phyloP scores from a whole-genome alignment of 2,888 invertebrate species.

The Neocrepidodera transversa region DNA sequence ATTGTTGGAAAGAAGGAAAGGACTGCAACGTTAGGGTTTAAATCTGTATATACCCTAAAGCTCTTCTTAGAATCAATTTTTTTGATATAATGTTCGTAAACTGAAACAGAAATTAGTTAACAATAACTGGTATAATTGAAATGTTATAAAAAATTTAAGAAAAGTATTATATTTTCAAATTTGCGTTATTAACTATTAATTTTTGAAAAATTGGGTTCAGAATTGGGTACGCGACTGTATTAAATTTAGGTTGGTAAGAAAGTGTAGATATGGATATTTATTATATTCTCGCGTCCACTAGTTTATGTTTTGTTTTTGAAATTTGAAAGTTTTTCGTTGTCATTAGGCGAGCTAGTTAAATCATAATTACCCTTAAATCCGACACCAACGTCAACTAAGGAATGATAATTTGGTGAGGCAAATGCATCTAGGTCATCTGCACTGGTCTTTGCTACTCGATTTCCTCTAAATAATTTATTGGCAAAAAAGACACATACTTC shows the following conservation, averaged over 20 bases:
- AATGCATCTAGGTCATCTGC: constrained; percentile 80
- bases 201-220: too few relatives aligned
- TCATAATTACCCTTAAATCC: constrained; percentile 69
- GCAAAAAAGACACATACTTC: constrained; percentile 95
- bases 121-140: too few relatives aligned
- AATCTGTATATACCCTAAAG: constrained; percentile 68
- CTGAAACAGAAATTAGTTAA: constrained; percentile 34
- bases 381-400: constrained; percentile 83
- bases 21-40: constrained; percentile 86
- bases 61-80: constrained; percentile 20
- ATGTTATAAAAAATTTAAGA: too few relatives aligned
- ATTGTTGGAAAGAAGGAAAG: constrained; percentile 92
- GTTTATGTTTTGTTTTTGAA: too few relatives aligned
- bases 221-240: too few relatives aligned
- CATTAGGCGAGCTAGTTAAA: too few relatives aligned
- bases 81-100: constrained; percentile 39
- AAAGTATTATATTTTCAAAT: too few relatives aligned
- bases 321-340: too few relatives aligned
- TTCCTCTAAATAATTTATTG: constrained; percentile 87
- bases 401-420: constrained; percentile 84
- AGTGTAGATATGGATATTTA: too few relatives aligned
- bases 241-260: too few relatives aligned
- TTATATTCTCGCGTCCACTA: too few relatives aligned
- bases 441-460: constrained; percentile 81
- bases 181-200: too few relatives aligned